phyloP scores from a whole-genome alignment of 2,888 invertebrate species.

The Drosophila atroscutellata region DNA sequence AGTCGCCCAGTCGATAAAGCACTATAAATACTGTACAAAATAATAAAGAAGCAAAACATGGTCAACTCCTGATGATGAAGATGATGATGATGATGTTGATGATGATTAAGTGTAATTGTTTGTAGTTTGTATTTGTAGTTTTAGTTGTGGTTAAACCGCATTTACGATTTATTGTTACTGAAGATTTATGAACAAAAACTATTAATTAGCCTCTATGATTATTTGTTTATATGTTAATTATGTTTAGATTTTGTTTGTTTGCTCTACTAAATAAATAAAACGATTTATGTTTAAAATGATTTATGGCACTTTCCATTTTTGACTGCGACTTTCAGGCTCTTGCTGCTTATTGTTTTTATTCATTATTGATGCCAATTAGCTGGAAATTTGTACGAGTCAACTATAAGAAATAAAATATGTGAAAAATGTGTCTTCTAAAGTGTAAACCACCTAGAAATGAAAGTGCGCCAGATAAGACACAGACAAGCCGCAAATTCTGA shows the following conservation, averaged over 20 bases:
- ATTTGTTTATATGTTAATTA: conserved; percentile 67
- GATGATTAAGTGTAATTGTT: neutral
- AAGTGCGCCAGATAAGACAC: conserved; percentile 45
- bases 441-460: conserved; percentile 19
- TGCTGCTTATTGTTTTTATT: no score
- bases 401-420: conserved; percentile 5
- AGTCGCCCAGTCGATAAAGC: conserved; percentile 51
- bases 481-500: conserved; percentile 23
- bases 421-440: conserved; percentile 3
- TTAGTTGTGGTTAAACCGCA: conserved; percentile 22
- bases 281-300: conserved; percentile 50
- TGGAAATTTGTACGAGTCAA: conserved; percentile 8
- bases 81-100: neutral
- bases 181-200: conserved; percentile 62
- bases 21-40: conserved; percentile 44
- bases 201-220: conserved; percentile 50
- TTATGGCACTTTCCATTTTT: conserved; percentile 31
- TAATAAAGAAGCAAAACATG: conserved; percentile 5
- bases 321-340: neutral
- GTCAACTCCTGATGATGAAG: conserved; percentile 1
- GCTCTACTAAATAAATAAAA: conserved; percentile 48
- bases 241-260: conserved; percentile 46
- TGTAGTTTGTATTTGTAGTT: neutral
- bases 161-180: conserved; percentile 39
- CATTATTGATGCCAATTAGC: conserved; percentile 9